Conservation (phyloP, 2,888 invertebrate species). For the Caenorhabditis japonica region DNA sequence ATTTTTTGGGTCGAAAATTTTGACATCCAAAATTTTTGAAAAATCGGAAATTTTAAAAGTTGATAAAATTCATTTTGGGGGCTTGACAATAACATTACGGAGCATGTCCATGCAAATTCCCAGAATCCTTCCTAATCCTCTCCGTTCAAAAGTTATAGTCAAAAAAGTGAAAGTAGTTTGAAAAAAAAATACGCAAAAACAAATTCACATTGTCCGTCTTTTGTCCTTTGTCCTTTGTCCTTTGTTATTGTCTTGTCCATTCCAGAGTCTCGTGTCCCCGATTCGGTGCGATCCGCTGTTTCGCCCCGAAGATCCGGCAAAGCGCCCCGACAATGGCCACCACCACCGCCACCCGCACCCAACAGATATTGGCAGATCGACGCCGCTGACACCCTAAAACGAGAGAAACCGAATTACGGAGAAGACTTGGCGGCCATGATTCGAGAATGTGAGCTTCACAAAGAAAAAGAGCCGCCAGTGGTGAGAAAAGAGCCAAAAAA, state of each 20-base stretch:
- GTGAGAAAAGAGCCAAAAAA: slow-evolving; percentile 6
- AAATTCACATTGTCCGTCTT: too few species aligned
- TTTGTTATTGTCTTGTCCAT: slow-evolving; percentile 40
- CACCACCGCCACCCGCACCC: slow-evolving; percentile 34
- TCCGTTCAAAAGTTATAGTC: too few species aligned
- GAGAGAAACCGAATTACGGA: slow-evolving; percentile 34
- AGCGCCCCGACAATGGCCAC: slow-evolving; percentile 56
- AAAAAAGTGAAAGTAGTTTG: too few species aligned
- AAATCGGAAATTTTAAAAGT: too few species aligned
- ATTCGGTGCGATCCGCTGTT: slow-evolving; percentile 58
- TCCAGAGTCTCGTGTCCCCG: slow-evolving; percentile 60
- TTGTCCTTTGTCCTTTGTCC: slow-evolving; percentile 9
- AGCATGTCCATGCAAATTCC: too few species aligned
- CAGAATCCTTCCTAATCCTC: too few species aligned
- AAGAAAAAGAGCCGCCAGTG: slow-evolving; percentile 22
- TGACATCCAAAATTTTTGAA: too few species aligned
- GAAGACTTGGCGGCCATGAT: slow-evolving; percentile 47
- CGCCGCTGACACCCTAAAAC: slow-evolving; percentile 49
- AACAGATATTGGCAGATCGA: slow-evolving; percentile 64
- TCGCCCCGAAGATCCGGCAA: slow-evolving; percentile 50
- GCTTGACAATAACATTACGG: too few species aligned
- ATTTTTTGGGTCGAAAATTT: too few species aligned
- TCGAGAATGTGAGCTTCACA: slow-evolving; percentile 15
- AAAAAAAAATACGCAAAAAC: too few species aligned
- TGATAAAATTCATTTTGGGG: too few species aligned